Percentiles rank a stretch among this genome's conserved stretches.
Evolutionary conservation across 1,140 invertebrate species (phyloP).

Genomic region (Ceratoteleas bidentatus): DNA sequence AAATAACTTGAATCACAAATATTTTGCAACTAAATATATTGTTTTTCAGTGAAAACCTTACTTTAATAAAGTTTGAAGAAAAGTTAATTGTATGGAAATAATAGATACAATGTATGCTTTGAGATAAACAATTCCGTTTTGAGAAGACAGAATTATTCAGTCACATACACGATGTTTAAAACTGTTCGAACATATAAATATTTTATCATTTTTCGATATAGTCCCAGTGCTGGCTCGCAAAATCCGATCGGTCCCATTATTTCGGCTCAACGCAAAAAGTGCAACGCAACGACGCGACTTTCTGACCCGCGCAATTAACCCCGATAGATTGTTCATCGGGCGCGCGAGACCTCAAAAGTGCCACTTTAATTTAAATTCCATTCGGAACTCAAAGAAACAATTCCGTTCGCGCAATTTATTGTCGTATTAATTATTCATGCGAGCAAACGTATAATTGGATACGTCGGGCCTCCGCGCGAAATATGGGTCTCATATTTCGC

Average conservation of each 20-base stretch:
- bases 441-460: constrained; percentile 56
- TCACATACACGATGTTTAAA: too few relatives aligned
- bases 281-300: background rate
- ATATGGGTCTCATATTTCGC: constrained; percentile 57
- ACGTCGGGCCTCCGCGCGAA: constrained; percentile 45
- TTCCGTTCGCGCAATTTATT: constrained; percentile 50
- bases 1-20: too few relatives aligned
- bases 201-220: too few relatives aligned
- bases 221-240: background rate
- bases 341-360: constrained; percentile 17
- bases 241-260: background rate
- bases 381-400: constrained; percentile 47
- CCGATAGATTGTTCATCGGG: constrained; percentile 28
- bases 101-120: too few relatives aligned
- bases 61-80: too few relatives aligned
- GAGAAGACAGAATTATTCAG: too few relatives aligned
- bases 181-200: too few relatives aligned
- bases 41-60: too few relatives aligned
- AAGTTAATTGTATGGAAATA: too few relatives aligned
- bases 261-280: background rate
- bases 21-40: too few relatives aligned
- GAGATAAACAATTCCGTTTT: too few relatives aligned
- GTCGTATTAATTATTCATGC: constrained; percentile 59
- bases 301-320: constrained; percentile 33
- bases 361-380: constrained; percentile 56